Evolutionary conservation across 2,888 invertebrate genomes (phyloP).

Genomic region (Thyatira batis): DNA sequence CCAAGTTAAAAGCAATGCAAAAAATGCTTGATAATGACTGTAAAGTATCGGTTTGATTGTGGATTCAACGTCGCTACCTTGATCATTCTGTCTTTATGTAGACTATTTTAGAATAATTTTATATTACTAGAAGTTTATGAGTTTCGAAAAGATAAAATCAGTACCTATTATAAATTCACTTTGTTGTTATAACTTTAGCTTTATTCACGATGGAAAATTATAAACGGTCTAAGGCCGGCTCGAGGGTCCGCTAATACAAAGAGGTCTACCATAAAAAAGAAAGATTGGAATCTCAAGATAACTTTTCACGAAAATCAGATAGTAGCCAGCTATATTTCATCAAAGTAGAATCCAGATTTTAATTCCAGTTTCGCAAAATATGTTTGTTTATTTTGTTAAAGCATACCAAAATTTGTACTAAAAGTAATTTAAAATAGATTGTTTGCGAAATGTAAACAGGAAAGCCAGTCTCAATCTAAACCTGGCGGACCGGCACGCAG

Average conservation of each 20-base stretch:
- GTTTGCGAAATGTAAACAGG: constrained; percentile 1
- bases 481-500: not conserved
- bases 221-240: not conserved
- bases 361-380: not conserved
- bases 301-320: not conserved
- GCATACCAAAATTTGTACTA: not conserved
- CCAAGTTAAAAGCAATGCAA: not conserved
- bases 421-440: constrained; percentile 1
- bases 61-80: not conserved
- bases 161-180: no score
- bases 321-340: not conserved
- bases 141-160: no score
- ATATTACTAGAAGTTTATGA: no score
- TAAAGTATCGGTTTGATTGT: not conserved
- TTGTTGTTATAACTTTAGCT: not conserved
- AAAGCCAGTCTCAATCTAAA: constrained; percentile 2
- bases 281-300: not conserved
- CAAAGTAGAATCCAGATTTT: not conserved
- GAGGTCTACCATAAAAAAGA: not conserved
- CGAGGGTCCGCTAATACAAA: not conserved
- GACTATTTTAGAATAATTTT: no score
- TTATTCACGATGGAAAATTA: not conserved
- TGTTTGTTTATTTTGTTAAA: not conserved
- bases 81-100: no score
- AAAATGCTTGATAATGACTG: not conserved